phyloP scores from a whole-genome alignment of 2,113 vertebrate species.

The Cyphomyrus plagiostoma region DNA sequence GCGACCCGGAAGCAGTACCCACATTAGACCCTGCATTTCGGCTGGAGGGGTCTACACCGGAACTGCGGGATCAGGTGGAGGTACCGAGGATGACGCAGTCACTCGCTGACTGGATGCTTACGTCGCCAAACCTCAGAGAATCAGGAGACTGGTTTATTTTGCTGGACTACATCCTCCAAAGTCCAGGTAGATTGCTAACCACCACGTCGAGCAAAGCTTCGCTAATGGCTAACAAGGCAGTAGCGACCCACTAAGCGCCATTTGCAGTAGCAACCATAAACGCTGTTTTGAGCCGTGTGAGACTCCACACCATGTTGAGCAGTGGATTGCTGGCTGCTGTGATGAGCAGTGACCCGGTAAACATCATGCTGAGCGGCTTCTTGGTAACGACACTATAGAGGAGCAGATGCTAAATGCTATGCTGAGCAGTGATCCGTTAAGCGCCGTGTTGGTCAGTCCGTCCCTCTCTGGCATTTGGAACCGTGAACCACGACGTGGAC shows the following conservation, averaged over 20 bases:
- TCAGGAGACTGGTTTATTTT: conserved; percentile 5
- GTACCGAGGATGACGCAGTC: not conserved
- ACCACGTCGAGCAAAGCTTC: too few species aligned
- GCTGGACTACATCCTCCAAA: not conserved
- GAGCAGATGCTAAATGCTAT: not conserved
- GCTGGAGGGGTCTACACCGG: not conserved
- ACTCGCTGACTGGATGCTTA: not conserved
- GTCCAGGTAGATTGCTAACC: not conserved
- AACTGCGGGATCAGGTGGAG: not conserved
- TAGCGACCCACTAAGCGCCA: not conserved
- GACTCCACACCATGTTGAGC: not conserved
- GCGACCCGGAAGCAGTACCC: not conserved
- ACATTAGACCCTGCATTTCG: not conserved
- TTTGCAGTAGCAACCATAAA: not conserved
- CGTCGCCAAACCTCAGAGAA: not conserved
- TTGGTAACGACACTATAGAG: too few species aligned
- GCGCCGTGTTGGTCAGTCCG: not conserved
- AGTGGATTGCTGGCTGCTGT: not conserved
- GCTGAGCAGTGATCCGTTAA: not conserved
- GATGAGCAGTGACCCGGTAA: not conserved
- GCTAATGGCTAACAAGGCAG: not conserved
- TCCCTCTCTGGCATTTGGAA: not conserved
- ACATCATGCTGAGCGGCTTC: not conserved
- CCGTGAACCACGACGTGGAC: not conserved
- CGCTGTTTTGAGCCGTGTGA: not conserved